Conservation (phyloP, 2,113 vertebrate genomes). For the Cebus imitator region DNA sequence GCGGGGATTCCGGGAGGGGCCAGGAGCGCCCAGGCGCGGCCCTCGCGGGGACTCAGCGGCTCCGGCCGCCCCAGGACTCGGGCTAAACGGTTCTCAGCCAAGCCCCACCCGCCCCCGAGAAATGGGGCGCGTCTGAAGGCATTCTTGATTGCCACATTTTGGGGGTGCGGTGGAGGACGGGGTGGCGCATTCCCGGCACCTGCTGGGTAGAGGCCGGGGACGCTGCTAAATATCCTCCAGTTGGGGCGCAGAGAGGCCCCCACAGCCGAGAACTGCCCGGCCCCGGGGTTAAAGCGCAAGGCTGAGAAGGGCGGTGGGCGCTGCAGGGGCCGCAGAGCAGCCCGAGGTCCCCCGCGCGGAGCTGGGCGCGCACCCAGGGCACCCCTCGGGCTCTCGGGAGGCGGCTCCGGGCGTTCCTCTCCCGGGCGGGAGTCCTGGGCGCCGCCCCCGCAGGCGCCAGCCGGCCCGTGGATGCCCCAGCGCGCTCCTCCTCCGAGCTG, state of each 20-base stretch:
- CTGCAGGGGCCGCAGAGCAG: not conserved
- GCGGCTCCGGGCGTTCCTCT: not conserved
- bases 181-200: not conserved
- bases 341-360: not conserved
- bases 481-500: not conserved
- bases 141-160: not conserved
- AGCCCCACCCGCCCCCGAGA: not conserved
- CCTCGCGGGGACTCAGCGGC: not conserved
- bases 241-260: too few relatives aligned
- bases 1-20: rapidly evolving
- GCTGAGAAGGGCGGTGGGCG: too few relatives aligned
- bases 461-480: not conserved
- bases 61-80: not conserved
- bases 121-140: not conserved
- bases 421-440: not conserved
- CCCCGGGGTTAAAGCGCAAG: not conserved
- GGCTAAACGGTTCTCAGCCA: not conserved
- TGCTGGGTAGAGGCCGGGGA: not conserved
- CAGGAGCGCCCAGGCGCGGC: too few relatives aligned
- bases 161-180: not conserved
- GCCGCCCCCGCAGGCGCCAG: not conserved
- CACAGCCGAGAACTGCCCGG: not conserved
- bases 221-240: not conserved
- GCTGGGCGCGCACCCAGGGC: not conserved
- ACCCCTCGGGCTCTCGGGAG: not conserved